Conservation (phyloP, 2,888 invertebrate species). For the Coecobrya sp. region DNA sequence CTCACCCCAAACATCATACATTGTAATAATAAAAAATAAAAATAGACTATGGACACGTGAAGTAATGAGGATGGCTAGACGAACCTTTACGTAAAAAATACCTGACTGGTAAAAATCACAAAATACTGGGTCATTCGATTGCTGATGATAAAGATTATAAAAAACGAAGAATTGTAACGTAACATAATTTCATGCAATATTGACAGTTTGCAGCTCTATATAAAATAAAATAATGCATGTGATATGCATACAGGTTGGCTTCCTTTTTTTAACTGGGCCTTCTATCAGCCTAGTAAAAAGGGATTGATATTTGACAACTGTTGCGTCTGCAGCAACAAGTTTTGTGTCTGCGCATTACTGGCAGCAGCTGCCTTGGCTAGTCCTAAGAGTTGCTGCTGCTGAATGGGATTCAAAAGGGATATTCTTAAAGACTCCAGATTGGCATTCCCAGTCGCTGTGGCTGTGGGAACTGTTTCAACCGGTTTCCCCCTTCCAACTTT, state of each 20-base stretch:
- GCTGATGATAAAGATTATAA: too few relatives aligned
- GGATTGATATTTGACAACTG: constrained; percentile 57
- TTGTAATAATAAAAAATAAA: too few relatives aligned
- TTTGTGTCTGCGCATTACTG: constrained; percentile 56
- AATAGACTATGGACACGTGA: too few relatives aligned
- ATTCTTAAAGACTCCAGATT: constrained; percentile 24
- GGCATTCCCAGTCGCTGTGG: background rate
- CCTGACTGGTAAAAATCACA: background rate
- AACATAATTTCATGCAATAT: background rate
- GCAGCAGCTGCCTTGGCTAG: constrained; percentile 43
- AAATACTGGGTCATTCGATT: background rate
- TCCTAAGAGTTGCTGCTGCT: constrained; percentile 68
- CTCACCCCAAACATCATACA: too few relatives aligned
- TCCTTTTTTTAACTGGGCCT: background rate
- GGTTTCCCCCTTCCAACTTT: background rate
- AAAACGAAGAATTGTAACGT: background rate
- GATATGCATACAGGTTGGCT: background rate
- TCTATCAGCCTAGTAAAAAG: constrained; percentile 43
- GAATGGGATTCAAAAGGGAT: constrained; percentile 67
- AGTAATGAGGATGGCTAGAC: too few relatives aligned
- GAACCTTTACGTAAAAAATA: background rate
- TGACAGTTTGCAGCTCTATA: background rate
- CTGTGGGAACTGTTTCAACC: constrained; percentile 25
- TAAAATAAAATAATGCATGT: background rate
- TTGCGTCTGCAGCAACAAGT: constrained; percentile 31